Conservation (phyloP, 2,113 vertebrate species). For the Asarcornis scutulata region DNA sequence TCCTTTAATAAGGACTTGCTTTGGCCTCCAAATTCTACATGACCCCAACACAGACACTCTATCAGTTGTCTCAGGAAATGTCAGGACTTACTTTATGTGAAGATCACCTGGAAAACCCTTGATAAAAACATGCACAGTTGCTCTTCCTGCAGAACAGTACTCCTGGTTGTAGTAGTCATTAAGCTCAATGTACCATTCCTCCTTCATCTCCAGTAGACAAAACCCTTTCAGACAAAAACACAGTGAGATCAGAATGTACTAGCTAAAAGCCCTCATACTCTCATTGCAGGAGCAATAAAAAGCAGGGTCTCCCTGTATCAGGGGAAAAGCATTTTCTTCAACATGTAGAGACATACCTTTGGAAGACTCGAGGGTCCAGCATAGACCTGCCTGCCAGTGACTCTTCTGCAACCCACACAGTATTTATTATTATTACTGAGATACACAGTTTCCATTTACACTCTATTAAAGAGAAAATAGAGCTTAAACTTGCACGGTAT, state of each 20-base stretch:
- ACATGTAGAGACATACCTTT: background rate
- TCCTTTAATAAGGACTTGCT: background rate
- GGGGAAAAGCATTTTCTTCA: background rate
- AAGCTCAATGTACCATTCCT: background rate
- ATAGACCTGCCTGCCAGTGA: background rate
- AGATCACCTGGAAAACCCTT: background rate
- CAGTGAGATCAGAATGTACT: background rate
- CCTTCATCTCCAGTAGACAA: background rate
- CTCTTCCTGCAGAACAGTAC: background rate
- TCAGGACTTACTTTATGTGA: rapidly evolving
- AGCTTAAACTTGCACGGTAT: background rate
- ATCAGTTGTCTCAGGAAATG: background rate
- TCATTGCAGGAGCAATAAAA: background rate
- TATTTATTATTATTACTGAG: background rate
- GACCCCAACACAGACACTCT: background rate
- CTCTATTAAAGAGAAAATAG: background rate
- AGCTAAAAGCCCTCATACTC: background rate
- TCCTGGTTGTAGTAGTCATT: background rate
- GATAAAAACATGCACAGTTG: too few relatives aligned
- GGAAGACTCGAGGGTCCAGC: background rate
- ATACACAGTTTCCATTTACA: background rate
- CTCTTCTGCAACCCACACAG: background rate
- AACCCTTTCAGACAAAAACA: background rate
- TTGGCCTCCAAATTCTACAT: background rate
- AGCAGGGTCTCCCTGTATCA: background rate